Evolutionary conservation across 2,797 vertebrate species (phyloP).

Genomic region (Gymnothorax reevesii): DNA sequence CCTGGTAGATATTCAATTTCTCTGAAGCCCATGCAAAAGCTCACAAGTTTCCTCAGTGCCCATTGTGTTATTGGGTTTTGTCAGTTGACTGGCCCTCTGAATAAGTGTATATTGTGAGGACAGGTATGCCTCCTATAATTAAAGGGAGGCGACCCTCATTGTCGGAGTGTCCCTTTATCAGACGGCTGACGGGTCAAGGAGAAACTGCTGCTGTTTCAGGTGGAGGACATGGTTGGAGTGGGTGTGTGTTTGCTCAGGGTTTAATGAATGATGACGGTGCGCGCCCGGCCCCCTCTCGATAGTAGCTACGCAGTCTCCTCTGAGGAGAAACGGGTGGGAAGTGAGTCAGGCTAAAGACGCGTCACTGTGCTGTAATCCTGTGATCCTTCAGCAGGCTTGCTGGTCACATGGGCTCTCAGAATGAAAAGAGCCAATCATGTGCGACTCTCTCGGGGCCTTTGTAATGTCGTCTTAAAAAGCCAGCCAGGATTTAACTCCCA

Average conservation of each 20-base stretch:
- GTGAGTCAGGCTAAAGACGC: neutral
- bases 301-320: neutral
- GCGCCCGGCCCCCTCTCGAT: neutral
- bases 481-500: neutral
- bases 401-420: constrained; percentile 52
- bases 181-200: neutral
- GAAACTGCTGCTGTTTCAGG: neutral
- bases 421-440: neutral
- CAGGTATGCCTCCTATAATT: neutral
- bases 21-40: neutral
- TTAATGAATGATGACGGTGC: constrained; percentile 19
- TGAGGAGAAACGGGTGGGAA: neutral
- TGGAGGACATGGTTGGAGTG: neutral
- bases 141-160: neutral
- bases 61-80: neutral
- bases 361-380: constrained; percentile 55
- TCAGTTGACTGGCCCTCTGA: neutral
- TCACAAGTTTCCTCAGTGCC: neutral
- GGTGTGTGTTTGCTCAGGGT: neutral
- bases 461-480: neutral
- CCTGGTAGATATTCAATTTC: neutral
- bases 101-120: neutral
- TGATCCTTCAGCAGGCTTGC: constrained; percentile 61
- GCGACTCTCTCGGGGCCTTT: neutral
- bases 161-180: neutral